Percentiles rank a stretch among this genome's conserved stretches.
phyloP scores from a whole-genome alignment of 2,113 vertebrate species.

The Craseonycteris thonglongyai region DNA sequence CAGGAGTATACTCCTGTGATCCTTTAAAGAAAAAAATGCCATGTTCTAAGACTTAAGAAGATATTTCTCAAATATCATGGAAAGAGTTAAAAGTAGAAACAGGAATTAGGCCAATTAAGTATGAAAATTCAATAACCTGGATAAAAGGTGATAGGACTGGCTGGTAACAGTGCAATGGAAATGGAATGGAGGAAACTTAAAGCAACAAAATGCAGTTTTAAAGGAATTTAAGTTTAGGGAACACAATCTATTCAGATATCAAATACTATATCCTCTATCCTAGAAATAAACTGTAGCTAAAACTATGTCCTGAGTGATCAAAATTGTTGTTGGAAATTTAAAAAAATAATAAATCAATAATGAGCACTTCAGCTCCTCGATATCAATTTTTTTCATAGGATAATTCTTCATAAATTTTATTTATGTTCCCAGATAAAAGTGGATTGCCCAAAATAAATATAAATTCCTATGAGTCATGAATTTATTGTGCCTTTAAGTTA shows the following conservation, averaged over 20 bases:
- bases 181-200: not conserved
- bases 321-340: not conserved
- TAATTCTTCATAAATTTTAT: not conserved
- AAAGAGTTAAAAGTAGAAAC: not conserved
- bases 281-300: not conserved
- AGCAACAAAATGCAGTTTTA: not conserved
- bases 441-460: not conserved
- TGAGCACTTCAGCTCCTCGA: not conserved
- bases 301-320: not conserved
- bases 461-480: not conserved
- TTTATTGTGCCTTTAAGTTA: not conserved
- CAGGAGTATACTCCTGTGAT: accelerated
- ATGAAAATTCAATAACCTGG: not conserved
- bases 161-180: not conserved
- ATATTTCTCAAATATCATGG: not conserved
- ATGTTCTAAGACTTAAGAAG: not conserved
- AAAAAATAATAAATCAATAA: not conserved
- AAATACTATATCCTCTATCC: not conserved
- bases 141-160: not conserved
- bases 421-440: not conserved
- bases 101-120: not conserved
- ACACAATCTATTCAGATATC: not conserved
- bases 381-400: not conserved
- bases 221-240: not conserved
- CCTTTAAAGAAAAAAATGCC: not conserved